Evolutionary conservation across 2,113 vertebrate genomes (phyloP).

Genomic region (Mastomys natalensis): DNA sequence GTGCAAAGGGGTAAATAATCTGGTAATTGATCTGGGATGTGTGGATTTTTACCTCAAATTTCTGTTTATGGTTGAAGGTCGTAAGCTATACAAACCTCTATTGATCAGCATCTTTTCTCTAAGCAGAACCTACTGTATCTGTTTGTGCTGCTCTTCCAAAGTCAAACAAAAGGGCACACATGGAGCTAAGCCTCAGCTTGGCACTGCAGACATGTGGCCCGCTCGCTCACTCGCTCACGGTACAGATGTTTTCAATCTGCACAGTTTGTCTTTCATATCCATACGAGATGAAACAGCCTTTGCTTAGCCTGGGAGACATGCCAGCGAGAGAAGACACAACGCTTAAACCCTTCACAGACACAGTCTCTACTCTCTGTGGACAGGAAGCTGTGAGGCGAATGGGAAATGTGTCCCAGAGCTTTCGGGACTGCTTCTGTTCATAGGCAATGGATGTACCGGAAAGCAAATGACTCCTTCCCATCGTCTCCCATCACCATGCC

Average conservation of each 20-base stretch:
- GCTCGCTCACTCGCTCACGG: conserved; percentile 74
- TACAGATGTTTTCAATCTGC: conserved; percentile 94
- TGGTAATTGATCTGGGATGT: conserved; percentile 87
- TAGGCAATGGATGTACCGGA: rapidly evolving
- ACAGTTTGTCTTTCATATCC: conserved; percentile 90
- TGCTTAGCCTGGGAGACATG: conserved; percentile 90
- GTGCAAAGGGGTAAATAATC: conserved; percentile 87
- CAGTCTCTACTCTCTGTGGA: conserved; percentile 31
- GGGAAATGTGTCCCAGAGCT: background rate
- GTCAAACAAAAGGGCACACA: conserved; percentile 89
- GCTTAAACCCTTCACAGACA: conserved; percentile 91
- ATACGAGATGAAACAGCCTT: conserved; percentile 91
- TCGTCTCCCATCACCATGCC: background rate
- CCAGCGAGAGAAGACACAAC: conserved; percentile 88
- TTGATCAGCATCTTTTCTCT: conserved; percentile 90
- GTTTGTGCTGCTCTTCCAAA: conserved; percentile 86
- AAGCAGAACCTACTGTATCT: conserved; percentile 90
- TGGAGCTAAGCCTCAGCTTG: conserved; percentile 86
- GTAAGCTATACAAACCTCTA: conserved; percentile 89
- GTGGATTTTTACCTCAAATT: conserved; percentile 87
- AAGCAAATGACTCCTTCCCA: background rate
- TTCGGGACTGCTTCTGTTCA: background rate
- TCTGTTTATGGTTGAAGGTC: conserved; percentile 89
- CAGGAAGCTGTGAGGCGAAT: background rate
- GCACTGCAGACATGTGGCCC: conserved; percentile 87